Evolutionary conservation across 2,888 invertebrate genomes (phyloP).

Genomic region (Aspidapion aeneum): DNA sequence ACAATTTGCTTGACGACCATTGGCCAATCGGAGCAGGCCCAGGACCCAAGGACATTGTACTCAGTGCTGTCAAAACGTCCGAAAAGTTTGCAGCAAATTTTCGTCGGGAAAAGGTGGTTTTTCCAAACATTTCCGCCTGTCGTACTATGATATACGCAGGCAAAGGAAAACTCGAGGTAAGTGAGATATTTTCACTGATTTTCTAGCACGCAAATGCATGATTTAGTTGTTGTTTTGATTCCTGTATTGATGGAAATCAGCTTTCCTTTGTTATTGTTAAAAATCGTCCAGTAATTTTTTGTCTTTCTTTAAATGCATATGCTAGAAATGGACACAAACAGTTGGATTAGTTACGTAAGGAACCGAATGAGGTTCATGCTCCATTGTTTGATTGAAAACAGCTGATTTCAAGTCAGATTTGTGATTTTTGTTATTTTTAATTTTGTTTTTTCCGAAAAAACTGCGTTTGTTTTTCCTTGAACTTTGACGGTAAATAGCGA

Average conservation of each 20-base stretch:
- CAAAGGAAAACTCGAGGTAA: conserved; percentile 63
- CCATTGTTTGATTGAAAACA: conserved; percentile 54
- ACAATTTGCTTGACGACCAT: not conserved
- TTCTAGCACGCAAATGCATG: conserved; percentile 1
- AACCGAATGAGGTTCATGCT: conserved; percentile 22
- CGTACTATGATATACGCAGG: conserved; percentile 60
- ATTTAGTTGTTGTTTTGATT: conserved; percentile 14
- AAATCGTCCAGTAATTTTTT: conserved; percentile 16
- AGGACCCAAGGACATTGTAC: not conserved
- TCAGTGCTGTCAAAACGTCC: not conserved
- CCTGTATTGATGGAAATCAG: conserved; percentile 6
- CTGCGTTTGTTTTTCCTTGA: not conserved
- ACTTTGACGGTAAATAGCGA: not conserved
- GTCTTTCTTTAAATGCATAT: conserved; percentile 1
- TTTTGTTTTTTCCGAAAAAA: not conserved
- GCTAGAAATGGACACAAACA: not conserved
- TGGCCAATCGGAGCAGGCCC: not conserved
- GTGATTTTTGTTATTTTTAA: not conserved
- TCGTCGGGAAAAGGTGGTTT: conserved; percentile 3
- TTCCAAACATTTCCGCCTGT: conserved; percentile 1
- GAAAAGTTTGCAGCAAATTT: conserved; percentile 10
- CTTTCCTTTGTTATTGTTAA: not conserved
- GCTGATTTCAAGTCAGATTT: conserved; percentile 49
- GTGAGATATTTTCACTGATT: conserved; percentile 29
- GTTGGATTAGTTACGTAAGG: not conserved